These are phyloP conservation scores for Emydoidea blandingii DNA, from an alignment of 2,797 vertebrate species.

Conservation along the genomic window DNA sequence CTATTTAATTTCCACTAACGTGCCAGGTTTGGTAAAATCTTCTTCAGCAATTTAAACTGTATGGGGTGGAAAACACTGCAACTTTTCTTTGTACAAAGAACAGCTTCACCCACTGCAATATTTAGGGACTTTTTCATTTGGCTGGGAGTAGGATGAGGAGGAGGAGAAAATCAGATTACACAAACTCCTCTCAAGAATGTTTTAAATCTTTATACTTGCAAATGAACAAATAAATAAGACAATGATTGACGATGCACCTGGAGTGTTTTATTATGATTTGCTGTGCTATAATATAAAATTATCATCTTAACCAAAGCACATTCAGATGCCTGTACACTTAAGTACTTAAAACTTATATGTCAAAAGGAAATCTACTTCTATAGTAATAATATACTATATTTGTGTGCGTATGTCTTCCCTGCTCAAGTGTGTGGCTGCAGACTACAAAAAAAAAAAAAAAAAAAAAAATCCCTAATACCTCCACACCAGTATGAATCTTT, in stretches of 20 bases:
- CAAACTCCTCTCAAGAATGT: neutral
- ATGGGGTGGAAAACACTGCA: constrained; percentile 37
- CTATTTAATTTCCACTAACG: constrained; percentile 21
- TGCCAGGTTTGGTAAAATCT: constrained; percentile 50
- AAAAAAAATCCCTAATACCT: neutral
- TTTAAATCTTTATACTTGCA: constrained; percentile 32
- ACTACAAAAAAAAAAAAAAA: neutral
- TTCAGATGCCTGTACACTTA: neutral
- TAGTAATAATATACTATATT: neutral
- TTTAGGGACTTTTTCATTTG: constrained; percentile 43
- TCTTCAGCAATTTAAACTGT: neutral
- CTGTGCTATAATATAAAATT: neutral
- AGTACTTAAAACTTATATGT: neutral
- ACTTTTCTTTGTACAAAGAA: constrained; percentile 14
- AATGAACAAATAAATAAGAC: constrained; percentile 11
- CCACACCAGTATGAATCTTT: neutral
- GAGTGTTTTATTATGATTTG: neutral
- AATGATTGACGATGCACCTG: neutral
- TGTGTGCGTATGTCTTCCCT: neutral
- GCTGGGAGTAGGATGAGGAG: accelerated
- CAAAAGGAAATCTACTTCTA: neutral
- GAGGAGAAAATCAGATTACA: neutral
- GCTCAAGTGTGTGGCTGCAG: neutral
- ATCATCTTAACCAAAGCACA: neutral
- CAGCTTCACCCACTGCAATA: neutral